Evolutionary conservation across 2,797 vertebrate genomes (phyloP), one percentile per base, ranked within the genome.

Genomic region (Thalassophryne amazonica): DNA sequence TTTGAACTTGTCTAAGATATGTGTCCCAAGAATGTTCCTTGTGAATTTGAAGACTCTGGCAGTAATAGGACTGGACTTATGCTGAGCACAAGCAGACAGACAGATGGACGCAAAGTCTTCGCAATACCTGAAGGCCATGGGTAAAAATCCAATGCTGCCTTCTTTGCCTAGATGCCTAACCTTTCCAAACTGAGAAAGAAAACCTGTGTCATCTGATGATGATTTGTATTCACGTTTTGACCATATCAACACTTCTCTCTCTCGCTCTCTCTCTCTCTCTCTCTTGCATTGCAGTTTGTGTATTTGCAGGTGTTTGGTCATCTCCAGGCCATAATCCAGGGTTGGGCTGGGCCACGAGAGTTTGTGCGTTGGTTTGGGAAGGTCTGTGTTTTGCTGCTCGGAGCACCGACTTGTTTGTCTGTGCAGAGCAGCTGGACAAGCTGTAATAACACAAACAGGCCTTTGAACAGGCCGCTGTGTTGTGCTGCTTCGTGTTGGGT

Each of bases 371-470:
- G 65, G 72, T 73, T 78, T 84, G 81, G 87, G 83, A n/a, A 85
- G 81, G 85, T 86, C 83, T 74, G 64, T 85, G 72, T 86, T 86
- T 83, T 86, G 81, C 76, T 73, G 86, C 83, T 78, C 68, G 6
- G 74, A 81, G 84, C 85, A 83, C 76, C 82, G 76, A 89, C 84
- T 82, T 92, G 89, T 90, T 90, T 91, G 89, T 90, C 89, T 86
- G 83, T 89, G 78, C 79, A 16, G 69, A 86, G 84, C 89, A 92
- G 91, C 90, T 89, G 91, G 86, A 73, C 89, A 91, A 91, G 90
- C 91, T 91, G 90, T 85, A 90, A 91, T 88, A 92, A 92, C 89
- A 92, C 87, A 90, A 91, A 91, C 76, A 88, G 71, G 71, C 86
- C 88, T 89, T 91, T 90, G 87, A 90, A 90, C 86, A 86, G 75